Percentiles rank a stretch among this genome's conserved stretches.
Evolutionary conservation across 2,113 vertebrate genomes (phyloP).

Genomic region (Indicator maculatus): DNA sequence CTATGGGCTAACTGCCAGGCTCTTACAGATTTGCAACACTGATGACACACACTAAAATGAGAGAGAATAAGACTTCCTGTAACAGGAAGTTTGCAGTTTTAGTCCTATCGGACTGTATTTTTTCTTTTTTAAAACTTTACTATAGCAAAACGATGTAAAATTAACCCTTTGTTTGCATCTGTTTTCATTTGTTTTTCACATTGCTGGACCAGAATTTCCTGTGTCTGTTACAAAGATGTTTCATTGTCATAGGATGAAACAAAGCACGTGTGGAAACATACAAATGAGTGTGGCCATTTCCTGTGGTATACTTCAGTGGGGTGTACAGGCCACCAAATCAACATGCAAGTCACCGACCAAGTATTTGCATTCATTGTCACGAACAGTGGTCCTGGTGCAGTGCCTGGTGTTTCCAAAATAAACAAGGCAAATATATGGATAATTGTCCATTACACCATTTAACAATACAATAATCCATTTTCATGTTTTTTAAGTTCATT

Average conservation of each 20-base stretch:
- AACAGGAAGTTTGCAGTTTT: neutral
- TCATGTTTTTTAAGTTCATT: neutral
- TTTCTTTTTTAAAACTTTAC: too few species aligned
- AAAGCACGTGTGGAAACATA: neutral
- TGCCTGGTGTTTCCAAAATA: neutral
- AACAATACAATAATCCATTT: neutral
- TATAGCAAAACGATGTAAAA: neutral
- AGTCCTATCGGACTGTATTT: neutral
- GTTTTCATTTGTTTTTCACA: neutral
- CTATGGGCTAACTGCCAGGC: neutral
- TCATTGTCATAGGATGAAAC: neutral
- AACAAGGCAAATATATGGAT: neutral
- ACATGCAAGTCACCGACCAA: neutral
- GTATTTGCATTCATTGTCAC: neutral
- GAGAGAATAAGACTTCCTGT: neutral
- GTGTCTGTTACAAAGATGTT: neutral
- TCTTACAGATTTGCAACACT: neutral
- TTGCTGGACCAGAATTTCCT: neutral
- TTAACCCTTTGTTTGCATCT: neutral
- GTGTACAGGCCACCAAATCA: neutral
- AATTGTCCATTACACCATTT: neutral
- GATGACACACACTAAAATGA: neutral
- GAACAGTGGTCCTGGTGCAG: neutral
- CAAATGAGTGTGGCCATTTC: neutral
- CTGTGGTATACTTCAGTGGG: neutral